phyloP scores from a whole-genome alignment of 53 echinoderm and acorn worm species.

The Hippasteria phrygiana region DNA sequence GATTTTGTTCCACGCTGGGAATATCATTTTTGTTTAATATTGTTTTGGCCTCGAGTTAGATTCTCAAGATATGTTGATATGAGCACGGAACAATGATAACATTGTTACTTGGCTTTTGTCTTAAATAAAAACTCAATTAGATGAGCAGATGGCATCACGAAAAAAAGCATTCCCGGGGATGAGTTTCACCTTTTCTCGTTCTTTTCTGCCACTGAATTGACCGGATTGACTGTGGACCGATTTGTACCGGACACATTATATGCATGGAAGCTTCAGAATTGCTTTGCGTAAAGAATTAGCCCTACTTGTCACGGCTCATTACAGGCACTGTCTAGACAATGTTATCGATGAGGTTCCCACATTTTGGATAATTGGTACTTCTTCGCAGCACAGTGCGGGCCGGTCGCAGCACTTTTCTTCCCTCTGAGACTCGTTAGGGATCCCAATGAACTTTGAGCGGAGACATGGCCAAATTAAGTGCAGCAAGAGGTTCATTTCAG shows the following conservation, averaged over 20 bases:
- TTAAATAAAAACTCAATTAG: too few relatives aligned
- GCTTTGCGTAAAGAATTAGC: not conserved
- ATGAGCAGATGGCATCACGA: too few relatives aligned
- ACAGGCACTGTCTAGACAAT: constrained; percentile 40
- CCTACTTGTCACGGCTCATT: constrained; percentile 24
- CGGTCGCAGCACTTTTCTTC: constrained; percentile 26
- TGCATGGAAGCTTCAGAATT: constrained; percentile 30
- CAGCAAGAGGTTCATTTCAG: too few relatives aligned
- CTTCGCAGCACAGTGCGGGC: not conserved
- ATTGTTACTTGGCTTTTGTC: too few relatives aligned
- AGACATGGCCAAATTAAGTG: too few relatives aligned
- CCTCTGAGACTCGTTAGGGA: not conserved
- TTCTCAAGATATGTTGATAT: too few relatives aligned
- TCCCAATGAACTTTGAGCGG: too few relatives aligned
- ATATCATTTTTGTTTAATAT: too few relatives aligned
- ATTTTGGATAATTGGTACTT: constrained; percentile 14
- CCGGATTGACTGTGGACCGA: not conserved
- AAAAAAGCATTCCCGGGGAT: too few relatives aligned
- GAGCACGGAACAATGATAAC: too few relatives aligned
- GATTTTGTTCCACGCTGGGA: too few relatives aligned
- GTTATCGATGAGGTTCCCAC: constrained; percentile 40
- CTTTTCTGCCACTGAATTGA: not conserved
- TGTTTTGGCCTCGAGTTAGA: too few relatives aligned
- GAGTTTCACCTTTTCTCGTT: not conserved
- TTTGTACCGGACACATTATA: not conserved